These are phyloP conservation scores for Drosophila malerkotliana DNA, from an alignment of 1,140 invertebrate genomes.

Conservation along the genomic window DNA sequence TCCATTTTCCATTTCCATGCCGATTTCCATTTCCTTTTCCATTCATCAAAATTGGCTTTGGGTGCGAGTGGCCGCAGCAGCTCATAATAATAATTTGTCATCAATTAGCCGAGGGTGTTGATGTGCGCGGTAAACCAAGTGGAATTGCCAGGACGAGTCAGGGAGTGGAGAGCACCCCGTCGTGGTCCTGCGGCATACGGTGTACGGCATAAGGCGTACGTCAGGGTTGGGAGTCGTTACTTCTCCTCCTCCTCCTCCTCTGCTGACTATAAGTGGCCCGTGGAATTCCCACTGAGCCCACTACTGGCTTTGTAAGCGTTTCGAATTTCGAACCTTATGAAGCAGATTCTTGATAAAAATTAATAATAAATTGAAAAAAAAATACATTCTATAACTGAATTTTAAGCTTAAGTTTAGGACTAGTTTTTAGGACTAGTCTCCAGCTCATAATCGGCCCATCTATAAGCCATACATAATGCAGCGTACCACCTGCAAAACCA, in stretches of 20 bases:
- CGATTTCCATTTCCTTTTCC: conserved; percentile 47
- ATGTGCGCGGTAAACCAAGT: conserved; percentile 82
- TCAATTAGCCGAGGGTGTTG: conserved; percentile 82
- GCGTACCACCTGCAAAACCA: conserved; percentile 20
- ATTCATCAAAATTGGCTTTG: conserved; percentile 82
- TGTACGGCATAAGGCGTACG: conserved; percentile 3
- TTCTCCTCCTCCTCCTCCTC: not conserved
- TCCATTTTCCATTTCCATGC: conserved; percentile 39
- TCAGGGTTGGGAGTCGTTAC: not conserved
- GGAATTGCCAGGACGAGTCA: conserved; percentile 40
- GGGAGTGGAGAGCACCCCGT: conserved; percentile 53
- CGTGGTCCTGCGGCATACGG: conserved; percentile 58
- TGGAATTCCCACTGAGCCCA: conserved; percentile 55
- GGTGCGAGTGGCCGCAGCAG: conserved; percentile 55
- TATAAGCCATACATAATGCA: conserved; percentile 14
- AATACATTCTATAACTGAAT: not conserved
- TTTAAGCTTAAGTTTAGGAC: not conserved
- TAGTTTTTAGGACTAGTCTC: no score
- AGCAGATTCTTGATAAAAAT: conserved; percentile 45
- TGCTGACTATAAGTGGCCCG: conserved; percentile 32
- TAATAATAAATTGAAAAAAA: conserved; percentile 1
- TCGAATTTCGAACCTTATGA: conserved; percentile 62
- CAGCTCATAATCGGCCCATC: no score
- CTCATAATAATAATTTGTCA: conserved; percentile 83
- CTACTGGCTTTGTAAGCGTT: conserved; percentile 63